These are phyloP conservation scores for Sialis fuliginosa DNA, from an alignment of 2,888 invertebrate genomes.

Conservation along the genomic window DNA sequence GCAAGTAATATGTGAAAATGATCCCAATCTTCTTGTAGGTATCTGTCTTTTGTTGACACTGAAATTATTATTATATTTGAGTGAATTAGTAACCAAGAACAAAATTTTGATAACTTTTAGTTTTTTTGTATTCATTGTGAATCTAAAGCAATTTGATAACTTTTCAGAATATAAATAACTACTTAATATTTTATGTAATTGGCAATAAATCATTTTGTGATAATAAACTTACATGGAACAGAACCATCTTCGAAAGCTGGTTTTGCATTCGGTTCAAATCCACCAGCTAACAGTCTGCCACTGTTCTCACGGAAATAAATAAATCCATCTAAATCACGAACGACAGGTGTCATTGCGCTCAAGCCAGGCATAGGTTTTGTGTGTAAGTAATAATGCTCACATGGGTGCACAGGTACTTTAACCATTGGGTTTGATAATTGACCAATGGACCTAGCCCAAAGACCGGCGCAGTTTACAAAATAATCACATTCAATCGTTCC, in stretches of 20 bases:
- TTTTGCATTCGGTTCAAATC: constrained; percentile 81
- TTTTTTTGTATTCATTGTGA: not conserved
- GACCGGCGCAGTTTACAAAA: constrained; percentile 91
- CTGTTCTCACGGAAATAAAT: constrained; percentile 74
- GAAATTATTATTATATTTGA: constrained; percentile 1
- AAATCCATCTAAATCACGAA: constrained; percentile 74
- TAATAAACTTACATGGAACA: constrained; percentile 31
- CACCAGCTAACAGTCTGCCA: constrained; percentile 73
- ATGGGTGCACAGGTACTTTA: constrained; percentile 77
- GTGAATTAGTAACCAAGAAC: not conserved
- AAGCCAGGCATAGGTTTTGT: constrained; percentile 65
- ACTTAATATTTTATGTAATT: not conserved
- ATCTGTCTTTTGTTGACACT: constrained; percentile 43
- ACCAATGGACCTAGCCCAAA: constrained; percentile 86
- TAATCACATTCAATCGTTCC: constrained; percentile 70
- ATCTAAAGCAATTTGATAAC: not conserved
- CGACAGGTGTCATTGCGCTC: constrained; percentile 69
- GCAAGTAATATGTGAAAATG: constrained; percentile 83
- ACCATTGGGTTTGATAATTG: constrained; percentile 70
- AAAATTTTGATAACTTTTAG: too few species aligned
- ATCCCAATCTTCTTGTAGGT: constrained; percentile 85
- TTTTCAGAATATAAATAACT: not conserved
- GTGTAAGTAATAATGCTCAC: constrained; percentile 84
- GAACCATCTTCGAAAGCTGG: constrained; percentile 69
- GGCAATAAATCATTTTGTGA: not conserved